Evolutionary conservation across 2,888 invertebrate species (phyloP).

Genomic region (Aporophyla nigra): DNA sequence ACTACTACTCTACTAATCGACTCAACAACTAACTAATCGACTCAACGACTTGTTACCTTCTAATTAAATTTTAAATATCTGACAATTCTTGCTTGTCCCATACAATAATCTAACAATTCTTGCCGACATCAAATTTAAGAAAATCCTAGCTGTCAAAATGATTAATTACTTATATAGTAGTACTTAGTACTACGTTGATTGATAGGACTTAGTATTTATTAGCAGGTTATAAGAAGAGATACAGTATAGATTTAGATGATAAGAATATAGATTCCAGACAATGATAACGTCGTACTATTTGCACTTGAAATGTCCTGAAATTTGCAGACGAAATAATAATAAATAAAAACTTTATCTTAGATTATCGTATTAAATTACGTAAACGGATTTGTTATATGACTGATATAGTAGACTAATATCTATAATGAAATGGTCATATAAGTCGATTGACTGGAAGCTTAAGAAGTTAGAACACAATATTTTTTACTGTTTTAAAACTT

Average conservation of each 20-base stretch:
- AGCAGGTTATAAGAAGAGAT: background rate
- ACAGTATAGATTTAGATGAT: conserved; percentile 1
- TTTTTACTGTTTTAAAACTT: background rate
- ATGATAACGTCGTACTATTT: background rate
- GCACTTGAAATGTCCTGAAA: background rate
- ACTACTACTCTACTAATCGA: too few species aligned
- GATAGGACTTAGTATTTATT: background rate
- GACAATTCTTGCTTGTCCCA: too few species aligned
- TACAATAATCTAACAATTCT: background rate
- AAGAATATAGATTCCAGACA: background rate
- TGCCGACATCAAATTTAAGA: background rate
- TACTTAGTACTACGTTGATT: background rate
- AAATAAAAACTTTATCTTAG: background rate
- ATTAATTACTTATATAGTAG: background rate
- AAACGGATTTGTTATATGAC: background rate
- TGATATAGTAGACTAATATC: background rate
- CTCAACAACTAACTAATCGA: too few species aligned
- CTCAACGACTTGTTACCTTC: too few species aligned
- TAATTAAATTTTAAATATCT: too few species aligned
- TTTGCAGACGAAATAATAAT: background rate
- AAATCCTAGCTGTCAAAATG: background rate
- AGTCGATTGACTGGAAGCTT: background rate
- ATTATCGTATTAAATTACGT: conserved; percentile 1
- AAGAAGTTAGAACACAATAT: background rate
- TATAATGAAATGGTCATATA: background rate